Percentiles rank a stretch among this genome's conserved stretches.
Conservation (phyloP, 1,140 invertebrate species). For the Drosophila bipectinata region DNA sequence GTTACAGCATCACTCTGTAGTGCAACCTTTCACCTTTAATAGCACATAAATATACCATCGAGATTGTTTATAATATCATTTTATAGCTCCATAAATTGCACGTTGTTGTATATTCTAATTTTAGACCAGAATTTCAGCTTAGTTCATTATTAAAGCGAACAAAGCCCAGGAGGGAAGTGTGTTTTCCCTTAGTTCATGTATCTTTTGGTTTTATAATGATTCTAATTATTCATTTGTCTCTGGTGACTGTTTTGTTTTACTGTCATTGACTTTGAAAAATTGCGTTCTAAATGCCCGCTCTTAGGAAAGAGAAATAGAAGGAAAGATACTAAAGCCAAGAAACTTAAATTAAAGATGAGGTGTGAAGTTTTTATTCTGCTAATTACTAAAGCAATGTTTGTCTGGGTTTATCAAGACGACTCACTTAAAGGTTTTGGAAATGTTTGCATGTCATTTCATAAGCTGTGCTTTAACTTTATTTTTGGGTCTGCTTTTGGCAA, state of each 20-base stretch:
- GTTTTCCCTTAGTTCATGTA: background rate
- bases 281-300: slow-evolving; percentile 38
- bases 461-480: slow-evolving; percentile 16
- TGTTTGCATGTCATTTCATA: slow-evolving; percentile 16
- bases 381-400: slow-evolving; percentile 25
- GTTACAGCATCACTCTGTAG: background rate
- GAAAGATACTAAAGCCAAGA: background rate
- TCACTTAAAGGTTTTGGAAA: slow-evolving; percentile 15
- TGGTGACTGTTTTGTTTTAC: slow-evolving; percentile 8
- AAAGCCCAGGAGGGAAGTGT: background rate
- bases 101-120: slow-evolving; percentile 16
- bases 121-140: slow-evolving; percentile 16
- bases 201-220: slow-evolving; percentile 37
- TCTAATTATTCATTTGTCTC: slow-evolving; percentile 41
- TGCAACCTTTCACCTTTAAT: slow-evolving; percentile 3
- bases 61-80: slow-evolving; percentile 9
- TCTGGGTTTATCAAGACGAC: slow-evolving; percentile 16
- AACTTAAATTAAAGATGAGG: slow-evolving; percentile 12
- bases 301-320: background rate
- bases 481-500: background rate
- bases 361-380: slow-evolving; percentile 14
- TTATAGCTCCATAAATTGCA: slow-evolving; percentile 36
- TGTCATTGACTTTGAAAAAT: slow-evolving; percentile 51
- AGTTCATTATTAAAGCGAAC: background rate
- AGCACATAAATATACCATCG: background rate